Conservation (phyloP, 30 jellyfish, hydroid and myxozoan species). For the Pelagia noctiluca region DNA sequence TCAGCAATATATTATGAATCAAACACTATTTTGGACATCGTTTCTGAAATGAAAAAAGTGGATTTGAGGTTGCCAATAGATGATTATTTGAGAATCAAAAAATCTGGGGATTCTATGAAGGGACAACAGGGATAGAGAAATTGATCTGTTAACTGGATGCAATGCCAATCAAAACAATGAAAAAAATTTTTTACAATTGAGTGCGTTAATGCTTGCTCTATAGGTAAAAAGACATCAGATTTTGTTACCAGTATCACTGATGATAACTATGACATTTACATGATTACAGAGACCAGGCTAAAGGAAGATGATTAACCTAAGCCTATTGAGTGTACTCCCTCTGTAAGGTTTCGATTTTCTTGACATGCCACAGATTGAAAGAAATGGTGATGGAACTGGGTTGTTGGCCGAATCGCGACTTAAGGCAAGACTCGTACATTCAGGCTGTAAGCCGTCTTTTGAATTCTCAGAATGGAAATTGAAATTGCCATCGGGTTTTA, state of each 20-base stretch:
- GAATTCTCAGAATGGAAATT: slow-evolving; percentile 59
- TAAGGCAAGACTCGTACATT: slow-evolving; percentile 43
- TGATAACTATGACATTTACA: slow-evolving; percentile 44
- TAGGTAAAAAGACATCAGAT: slow-evolving; percentile 36
- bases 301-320: slow-evolving; percentile 47
- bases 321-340: slow-evolving; percentile 27
- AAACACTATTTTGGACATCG: slow-evolving; percentile 26
- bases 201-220: slow-evolving; percentile 42
- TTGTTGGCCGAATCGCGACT: slow-evolving; percentile 54
- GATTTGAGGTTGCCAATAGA: slow-evolving; percentile 32
- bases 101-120: slow-evolving; percentile 19
- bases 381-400: slow-evolving; percentile 65
- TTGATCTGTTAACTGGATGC: slow-evolving; percentile 35
- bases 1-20: slow-evolving; percentile 26
- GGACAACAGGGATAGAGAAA: slow-evolving; percentile 31
- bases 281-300: slow-evolving; percentile 61
- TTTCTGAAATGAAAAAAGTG: slow-evolving; percentile 31
- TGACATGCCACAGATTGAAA: slow-evolving; percentile 39
- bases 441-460: slow-evolving; percentile 61
- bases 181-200: slow-evolving; percentile 31
- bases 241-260: slow-evolving; percentile 42
- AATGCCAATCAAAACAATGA: slow-evolving; percentile 37
- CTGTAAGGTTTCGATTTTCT: slow-evolving; percentile 48
- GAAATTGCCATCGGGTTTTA: slow-evolving; percentile 51
- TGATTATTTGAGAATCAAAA: slow-evolving; percentile 19